Base-by-base conservation (phyloP, 2,113 vertebrate genomes). In the Burhinus bistriatus region DNA sequence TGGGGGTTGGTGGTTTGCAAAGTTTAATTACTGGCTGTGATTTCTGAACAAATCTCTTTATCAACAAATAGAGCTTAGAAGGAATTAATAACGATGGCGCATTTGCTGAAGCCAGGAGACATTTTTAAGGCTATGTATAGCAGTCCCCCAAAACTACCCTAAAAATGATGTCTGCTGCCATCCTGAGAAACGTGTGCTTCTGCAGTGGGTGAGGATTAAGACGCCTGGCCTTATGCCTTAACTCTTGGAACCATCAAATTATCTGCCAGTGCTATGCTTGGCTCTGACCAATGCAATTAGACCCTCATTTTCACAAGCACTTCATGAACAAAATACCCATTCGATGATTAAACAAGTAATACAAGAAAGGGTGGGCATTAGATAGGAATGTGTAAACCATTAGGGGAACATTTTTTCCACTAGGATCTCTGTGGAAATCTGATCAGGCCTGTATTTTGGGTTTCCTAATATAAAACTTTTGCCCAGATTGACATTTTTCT, bases 331-430 rank as follows among this genome's bases (percentile, higher is more conserved):
- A 94, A 96, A 96, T 97, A 95, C 80, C 95, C 80, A 89, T 87
- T 89, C 8, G 59, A 95, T 94, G 91, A 96, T 97, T 97, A 95
- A 95, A 92, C 57, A 79, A 95, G 94, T 96, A 97, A 97, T 75
- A 90, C 69, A 97, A 97, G 97, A 97, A 97, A 96, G 95, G 93
- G 89, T 93, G 91, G 98, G 97, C 97, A 97, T 98, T 97, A 97
- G 86, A 97, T 95, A 97, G 97, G 97, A 98, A 98, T 98, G 97
- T 96, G 96, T 96, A 98, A 98, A 96, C 97, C 97, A 97, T 98
- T 92, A 94, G 97, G 96, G 97, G 96, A 97, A 96, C 90, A 96
- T 97, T 97, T 97, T 97, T 98, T 98, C 97, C 97, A 97, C 95
- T 96, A 96, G 97, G 97, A 97, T 97, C 97, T 97, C 90, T 95